These are phyloP conservation scores for Trichonephila clavipes DNA, from an alignment of 1,140 invertebrate genomes.

Conservation along the genomic window DNA sequence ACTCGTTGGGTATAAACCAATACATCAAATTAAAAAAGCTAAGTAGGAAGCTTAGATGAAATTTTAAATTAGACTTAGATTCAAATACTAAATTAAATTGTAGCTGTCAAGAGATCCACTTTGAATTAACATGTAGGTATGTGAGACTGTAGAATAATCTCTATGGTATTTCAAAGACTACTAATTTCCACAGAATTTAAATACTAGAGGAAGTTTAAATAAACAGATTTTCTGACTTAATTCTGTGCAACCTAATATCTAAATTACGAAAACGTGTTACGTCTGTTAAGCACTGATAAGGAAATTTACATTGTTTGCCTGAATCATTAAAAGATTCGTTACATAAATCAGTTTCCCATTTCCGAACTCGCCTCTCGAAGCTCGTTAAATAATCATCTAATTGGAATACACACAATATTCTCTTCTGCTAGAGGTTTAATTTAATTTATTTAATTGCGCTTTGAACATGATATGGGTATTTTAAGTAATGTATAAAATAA, in stretches of 20 bases:
- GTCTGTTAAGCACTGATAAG: constrained; percentile 41
- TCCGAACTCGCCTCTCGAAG: not conserved
- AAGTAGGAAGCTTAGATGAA: no score
- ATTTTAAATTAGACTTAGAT: no score
- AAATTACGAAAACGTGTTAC: constrained; percentile 38
- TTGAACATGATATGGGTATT: no score
- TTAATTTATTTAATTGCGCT: not conserved
- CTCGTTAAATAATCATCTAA: not conserved
- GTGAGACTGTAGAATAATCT: not conserved
- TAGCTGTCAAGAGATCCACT: no score
- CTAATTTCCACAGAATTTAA: constrained; percentile 6
- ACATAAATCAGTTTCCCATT: constrained; percentile 13
- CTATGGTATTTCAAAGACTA: not conserved
- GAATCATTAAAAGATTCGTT: constrained; percentile 19
- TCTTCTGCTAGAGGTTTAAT: not conserved
- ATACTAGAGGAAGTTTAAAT: not conserved
- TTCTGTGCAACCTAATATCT: constrained; percentile 39
- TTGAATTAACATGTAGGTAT: no score
- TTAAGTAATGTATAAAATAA: no score
- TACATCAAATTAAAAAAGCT: no score
- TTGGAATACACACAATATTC: not conserved
- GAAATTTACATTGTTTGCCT: not conserved
- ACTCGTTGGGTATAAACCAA: no score
- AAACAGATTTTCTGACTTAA: not conserved
- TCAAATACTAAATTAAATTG: no score